phyloP scores from a whole-genome alignment of 2,113 vertebrate genomes.

The Lepidothrix coronata region DNA sequence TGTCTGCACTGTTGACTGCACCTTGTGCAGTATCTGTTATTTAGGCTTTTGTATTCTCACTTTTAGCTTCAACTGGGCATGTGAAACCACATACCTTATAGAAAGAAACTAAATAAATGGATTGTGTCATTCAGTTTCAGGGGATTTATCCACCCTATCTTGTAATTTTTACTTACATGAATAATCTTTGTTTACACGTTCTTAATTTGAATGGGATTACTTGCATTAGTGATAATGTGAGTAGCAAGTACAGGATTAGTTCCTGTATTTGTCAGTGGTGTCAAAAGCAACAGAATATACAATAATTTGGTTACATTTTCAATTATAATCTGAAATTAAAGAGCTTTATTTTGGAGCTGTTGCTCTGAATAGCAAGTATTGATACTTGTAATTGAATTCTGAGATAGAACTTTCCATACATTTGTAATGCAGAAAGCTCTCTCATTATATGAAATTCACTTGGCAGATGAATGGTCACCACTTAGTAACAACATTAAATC shows the following conservation, averaged over 20 bases:
- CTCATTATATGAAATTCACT: slow-evolving; percentile 78
- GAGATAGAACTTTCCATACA: slow-evolving; percentile 25
- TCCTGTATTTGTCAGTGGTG: slow-evolving; percentile 13
- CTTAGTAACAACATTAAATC: slow-evolving; percentile 76
- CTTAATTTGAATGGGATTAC: slow-evolving; percentile 43
- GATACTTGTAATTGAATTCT: slow-evolving; percentile 56
- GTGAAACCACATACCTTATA: background rate
- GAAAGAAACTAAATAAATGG: slow-evolving; percentile 13
- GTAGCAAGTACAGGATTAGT: slow-evolving; percentile 38
- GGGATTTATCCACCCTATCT: slow-evolving; percentile 3
- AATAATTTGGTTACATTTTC: slow-evolving; percentile 42
- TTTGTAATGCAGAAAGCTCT: slow-evolving; percentile 73
- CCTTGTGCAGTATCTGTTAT: background rate
- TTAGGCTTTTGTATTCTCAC: background rate
- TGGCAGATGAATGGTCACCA: slow-evolving; percentile 79
- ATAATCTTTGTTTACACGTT: slow-evolving; percentile 22
- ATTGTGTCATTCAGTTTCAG: slow-evolving; percentile 29
- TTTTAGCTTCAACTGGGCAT: background rate
- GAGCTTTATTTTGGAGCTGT: slow-evolving; percentile 33
- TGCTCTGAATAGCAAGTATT: slow-evolving; percentile 56
- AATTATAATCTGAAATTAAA: slow-evolving; percentile 66
- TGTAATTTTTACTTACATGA: slow-evolving; percentile 28
- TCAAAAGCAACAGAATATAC: slow-evolving; percentile 20
- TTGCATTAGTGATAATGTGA: slow-evolving; percentile 17
- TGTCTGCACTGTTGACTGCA: background rate